Evolutionary conservation across 2,797 vertebrate species (phyloP).

Genomic region (Percopsis omiscomaycus): DNA sequence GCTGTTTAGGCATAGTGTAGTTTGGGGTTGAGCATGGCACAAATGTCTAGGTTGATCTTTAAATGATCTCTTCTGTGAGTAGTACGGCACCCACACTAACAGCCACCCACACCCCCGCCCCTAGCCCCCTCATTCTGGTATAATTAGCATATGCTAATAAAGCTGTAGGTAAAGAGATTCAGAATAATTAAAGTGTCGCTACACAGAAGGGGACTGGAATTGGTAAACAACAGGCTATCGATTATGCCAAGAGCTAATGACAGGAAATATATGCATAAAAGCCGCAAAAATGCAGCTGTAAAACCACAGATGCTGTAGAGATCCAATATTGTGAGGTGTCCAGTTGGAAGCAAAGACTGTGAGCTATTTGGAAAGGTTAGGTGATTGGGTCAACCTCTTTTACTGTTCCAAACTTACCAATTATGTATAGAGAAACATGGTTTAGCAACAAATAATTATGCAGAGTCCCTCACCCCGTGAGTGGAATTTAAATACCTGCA

Average conservation of each 20-base stretch:
- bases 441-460: conserved; percentile 65
- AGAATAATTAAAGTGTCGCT: conserved; percentile 49
- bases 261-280: conserved; percentile 5
- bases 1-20: conserved; percentile 1
- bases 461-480: conserved; percentile 44
- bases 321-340: conserved; percentile 18
- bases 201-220: conserved; percentile 36
- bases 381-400: conserved; percentile 31
- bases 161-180: conserved; percentile 37
- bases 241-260: conserved; percentile 42
- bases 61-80: conserved; percentile 11
- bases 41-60: conserved; percentile 17
- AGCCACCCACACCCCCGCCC: background rate
- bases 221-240: conserved; percentile 34
- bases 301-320: conserved; percentile 34
- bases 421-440: conserved; percentile 51
- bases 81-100: background rate
- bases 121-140: conserved; percentile 18
- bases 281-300: conserved; percentile 19
- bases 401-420: conserved; percentile 48
- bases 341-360: conserved; percentile 21
- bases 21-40: conserved; percentile 7
- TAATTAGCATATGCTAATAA: conserved; percentile 60
- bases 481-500: conserved; percentile 64
- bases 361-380: conserved; percentile 35